Base-by-base conservation (phyloP, 2,888 invertebrate species). In the Merodon equestris region DNA sequence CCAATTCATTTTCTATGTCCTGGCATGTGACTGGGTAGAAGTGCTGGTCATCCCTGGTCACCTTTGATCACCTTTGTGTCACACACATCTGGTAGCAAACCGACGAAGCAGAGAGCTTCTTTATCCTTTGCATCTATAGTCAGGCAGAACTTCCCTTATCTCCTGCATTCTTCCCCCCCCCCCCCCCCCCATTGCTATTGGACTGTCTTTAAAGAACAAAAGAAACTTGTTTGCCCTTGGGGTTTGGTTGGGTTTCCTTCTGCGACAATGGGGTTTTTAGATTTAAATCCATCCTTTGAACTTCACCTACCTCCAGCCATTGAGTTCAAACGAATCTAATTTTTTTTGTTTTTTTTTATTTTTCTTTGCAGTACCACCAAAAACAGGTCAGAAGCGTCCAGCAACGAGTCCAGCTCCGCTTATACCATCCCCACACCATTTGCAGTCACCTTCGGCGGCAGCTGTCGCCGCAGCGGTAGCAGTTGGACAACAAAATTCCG, bases 371-470 rank as follows among this genome's bases (percentile, higher is more conserved):
- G 89, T 88, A 82, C 89, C 88, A 83, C 87, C 88, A 72, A 89
- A 89, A 85, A 82, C 86, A 64, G 87, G 87, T 56, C 89, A 88
- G 72, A 89, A 89, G 81, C 86, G 89, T 64, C 88, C 88, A 40
- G 87, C 87, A 48, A 87, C 87, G 27, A 89, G 89, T 83, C 89
- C 89, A 45, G 88, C 88, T 14, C 88, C 89, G 9, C 85, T 86
- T 45, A 86, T 87, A 79, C 86, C 86, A 40, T 86, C 88, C 44
- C 86, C 88, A 19, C 88, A 87, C 73, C 88, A 88, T 75, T 83
- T 87, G 81, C 88, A 88, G 76, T 87, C 88, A 42, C 85, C 88
- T 19, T 82, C 84, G 50, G 71, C 66, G 12, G 85, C 87, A 1
- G 58, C 82, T 4, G 82, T 73, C 56, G 66, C 76, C 19, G 70